phyloP scores from a whole-genome alignment of 2,888 invertebrate species.

The Lucinisca nassula region DNA sequence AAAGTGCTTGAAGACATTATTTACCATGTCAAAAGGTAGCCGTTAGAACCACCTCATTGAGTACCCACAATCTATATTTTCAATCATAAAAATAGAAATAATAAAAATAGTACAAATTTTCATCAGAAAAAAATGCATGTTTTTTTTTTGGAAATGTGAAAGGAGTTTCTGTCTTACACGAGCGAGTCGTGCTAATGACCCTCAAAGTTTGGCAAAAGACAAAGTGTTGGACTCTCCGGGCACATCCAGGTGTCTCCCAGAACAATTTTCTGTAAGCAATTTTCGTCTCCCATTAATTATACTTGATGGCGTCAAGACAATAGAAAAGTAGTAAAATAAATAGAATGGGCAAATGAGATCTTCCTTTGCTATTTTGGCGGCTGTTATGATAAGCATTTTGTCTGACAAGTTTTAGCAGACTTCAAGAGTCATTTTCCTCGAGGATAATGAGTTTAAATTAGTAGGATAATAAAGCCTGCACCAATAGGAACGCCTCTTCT shows the following conservation, averaged over 20 bases:
- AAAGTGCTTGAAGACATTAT: no score
- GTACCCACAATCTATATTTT: no score
- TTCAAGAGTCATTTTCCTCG: not conserved
- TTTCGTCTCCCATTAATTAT: conserved; percentile 1
- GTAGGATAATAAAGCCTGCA: not conserved
- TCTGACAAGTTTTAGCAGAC: not conserved
- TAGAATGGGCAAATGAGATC: not conserved
- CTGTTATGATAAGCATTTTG: not conserved
- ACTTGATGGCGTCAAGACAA: not conserved
- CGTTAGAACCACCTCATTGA: no score
- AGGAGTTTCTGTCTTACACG: no score
- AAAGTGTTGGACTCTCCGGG: not conserved
- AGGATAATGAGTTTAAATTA: not conserved
- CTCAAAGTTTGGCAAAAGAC: no score
- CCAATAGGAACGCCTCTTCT: not conserved
- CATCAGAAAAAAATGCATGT: no score
- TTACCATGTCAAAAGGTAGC: no score
- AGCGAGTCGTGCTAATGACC: no score
- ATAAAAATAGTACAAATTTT: no score
- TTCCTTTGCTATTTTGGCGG: not conserved
- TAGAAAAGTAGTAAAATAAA: not conserved
- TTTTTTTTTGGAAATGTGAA: no score
- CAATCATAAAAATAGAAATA: no score
- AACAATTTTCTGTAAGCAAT: not conserved
- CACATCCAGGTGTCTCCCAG: not conserved